These are phyloP conservation scores for Eupithecia tripunctaria DNA, from an alignment of 2,888 invertebrate species.

Conservation along the genomic window DNA sequence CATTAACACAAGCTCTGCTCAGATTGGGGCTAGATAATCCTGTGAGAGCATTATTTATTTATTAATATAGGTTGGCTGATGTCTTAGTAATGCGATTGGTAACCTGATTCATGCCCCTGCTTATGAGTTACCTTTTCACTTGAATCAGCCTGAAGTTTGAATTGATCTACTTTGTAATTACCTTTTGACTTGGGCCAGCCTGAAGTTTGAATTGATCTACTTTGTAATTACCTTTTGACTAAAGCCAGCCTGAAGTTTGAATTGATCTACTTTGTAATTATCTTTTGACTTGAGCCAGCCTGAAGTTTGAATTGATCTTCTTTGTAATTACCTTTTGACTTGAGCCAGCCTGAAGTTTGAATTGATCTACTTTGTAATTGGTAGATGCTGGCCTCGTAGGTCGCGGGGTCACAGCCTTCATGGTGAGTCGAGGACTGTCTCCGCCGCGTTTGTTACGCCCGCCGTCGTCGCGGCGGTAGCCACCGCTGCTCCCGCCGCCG, in stretches of 20 bases:
- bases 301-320: no score
- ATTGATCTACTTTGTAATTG: constrained; percentile 71
- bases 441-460: constrained; percentile 76
- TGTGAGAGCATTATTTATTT: no score
- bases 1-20: no score
- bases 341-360: constrained; percentile 70
- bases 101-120: neutral
- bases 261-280: constrained; percentile 72
- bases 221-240: constrained; percentile 74
- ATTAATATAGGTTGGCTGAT: no score
- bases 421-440: constrained; percentile 68
- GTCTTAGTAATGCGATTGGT: no score
- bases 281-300: no score
- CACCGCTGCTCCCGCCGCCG: constrained; percentile 65
- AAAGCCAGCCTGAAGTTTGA: constrained; percentile 70
- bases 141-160: constrained; percentile 70
- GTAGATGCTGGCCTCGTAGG: constrained; percentile 49
- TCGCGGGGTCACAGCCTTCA: constrained; percentile 65
- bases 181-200: no score
- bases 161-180: no score
- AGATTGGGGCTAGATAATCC: no score
- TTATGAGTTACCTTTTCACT: constrained; percentile 63
- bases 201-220: no score
- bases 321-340: constrained; percentile 74
- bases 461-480: constrained; percentile 50